Evolutionary conservation across 2,113 vertebrate genomes (phyloP).

Genomic region (Gulo gulo): DNA sequence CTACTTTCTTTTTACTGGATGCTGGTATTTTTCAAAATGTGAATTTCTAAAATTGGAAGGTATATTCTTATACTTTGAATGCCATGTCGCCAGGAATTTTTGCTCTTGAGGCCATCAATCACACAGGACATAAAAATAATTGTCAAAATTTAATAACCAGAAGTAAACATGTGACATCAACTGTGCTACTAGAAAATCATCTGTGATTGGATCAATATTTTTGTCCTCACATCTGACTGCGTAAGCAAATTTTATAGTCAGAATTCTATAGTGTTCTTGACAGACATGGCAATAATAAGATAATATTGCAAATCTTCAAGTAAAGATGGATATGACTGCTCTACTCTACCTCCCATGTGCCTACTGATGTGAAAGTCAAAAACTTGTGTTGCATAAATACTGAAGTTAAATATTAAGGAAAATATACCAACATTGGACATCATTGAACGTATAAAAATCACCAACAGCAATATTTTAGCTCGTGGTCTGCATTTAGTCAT

Average conservation of each 20-base stretch:
- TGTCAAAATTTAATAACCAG: not conserved
- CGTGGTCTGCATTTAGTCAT: not conserved
- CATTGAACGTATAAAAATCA: not conserved
- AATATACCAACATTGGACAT: not conserved
- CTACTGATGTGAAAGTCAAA: not conserved
- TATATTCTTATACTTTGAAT: not conserved
- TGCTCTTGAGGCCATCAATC: not conserved
- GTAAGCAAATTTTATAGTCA: conserved; percentile 12
- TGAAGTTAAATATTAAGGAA: not conserved
- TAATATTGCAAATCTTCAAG: conserved; percentile 28
- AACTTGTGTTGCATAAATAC: not conserved
- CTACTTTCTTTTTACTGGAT: not conserved
- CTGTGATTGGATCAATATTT: conserved; percentile 35
- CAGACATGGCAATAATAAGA: not conserved
- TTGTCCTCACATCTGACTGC: not conserved
- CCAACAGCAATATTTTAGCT: not conserved
- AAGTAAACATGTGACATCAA: conserved; percentile 14
- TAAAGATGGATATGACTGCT: not conserved
- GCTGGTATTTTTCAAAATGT: not conserved
- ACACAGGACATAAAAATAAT: not conserved
- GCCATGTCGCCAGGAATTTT: not conserved
- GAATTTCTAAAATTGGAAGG: not conserved
- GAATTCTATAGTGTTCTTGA: conserved; percentile 22
- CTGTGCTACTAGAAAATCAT: not conserved
- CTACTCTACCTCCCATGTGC: not conserved